Base-by-base conservation (phyloP, 1,140 invertebrate genomes). In the Ceratina calcarata region DNA sequence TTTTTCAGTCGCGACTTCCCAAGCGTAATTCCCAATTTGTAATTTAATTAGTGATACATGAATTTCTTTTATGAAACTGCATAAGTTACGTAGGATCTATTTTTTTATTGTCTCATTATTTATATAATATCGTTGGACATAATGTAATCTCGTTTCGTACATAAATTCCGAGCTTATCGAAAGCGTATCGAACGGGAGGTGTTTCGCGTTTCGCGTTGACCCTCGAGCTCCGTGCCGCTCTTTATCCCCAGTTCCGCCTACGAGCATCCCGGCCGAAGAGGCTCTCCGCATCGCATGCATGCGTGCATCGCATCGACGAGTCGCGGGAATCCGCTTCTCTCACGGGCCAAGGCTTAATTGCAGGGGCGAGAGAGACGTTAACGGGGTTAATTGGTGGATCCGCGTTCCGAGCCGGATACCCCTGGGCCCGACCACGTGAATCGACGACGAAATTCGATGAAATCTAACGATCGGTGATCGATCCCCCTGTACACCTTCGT, bases 381-480 rank as follows among this genome's bases (percentile, higher is more conserved):
- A 84, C 66, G 60, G 74, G 79, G 79, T 85, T 86, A 85, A 85
- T 85, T 82, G 83, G 74, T 49, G 79, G 78, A 81, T 83, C 60
- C 81, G 81, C 67, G 81, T 84, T 45, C 61, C 57, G 77, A 57
- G 75, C 71, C 67, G 81, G 81, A 84, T 73, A 67, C 69, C 53
- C 61, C 62, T 32, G 18, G 20, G 16, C 68, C 60, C 37, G 37
- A 20, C 61, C 49, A 27, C 24, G 49, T 45, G 58, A n/a, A 27
- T 58, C 58, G 66, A 75, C 78, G 65, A 78, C 76, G 80, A 82
- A 87, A 86, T 84, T 82, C 82, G 87, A 89, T 86, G 85, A 89
- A 89, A 88, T 85, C 86, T 89, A 88, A 88, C 84, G 88, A 89
- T 89, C 85, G 82, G 65, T 73, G 79, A 84, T 73, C 74, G 74